These are phyloP conservation scores for Chrysogorgia sp. DNA, from an alignment of 92 coral and sea anemone genomes.

Conservation along the genomic window DNA sequence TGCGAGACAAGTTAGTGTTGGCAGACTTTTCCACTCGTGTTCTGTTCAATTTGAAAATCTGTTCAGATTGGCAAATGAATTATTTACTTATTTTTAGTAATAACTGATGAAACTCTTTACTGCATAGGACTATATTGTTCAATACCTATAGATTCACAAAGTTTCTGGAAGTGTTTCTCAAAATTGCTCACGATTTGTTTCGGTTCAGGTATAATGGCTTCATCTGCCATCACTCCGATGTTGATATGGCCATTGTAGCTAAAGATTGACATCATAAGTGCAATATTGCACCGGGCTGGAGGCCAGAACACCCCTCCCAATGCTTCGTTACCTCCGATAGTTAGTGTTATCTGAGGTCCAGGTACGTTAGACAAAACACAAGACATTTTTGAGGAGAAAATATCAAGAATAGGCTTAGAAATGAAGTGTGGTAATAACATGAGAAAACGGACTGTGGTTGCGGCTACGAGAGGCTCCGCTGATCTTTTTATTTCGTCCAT, in stretches of 20 bases:
- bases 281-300: constrained; percentile 86
- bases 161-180: constrained; percentile 72
- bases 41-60: no score
- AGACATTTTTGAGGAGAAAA: constrained; percentile 78
- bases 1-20: no score
- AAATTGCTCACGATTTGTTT: constrained; percentile 67
- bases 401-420: constrained; percentile 75
- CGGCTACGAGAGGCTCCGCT: constrained; percentile 86
- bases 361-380: constrained; percentile 96
- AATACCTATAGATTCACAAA: constrained; percentile 73
- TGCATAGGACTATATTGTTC: not conserved
- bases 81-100: no score
- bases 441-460: constrained; percentile 71
- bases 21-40: no score
- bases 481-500: constrained; percentile 94
- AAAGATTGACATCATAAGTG: constrained; percentile 86
- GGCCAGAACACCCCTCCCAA: constrained; percentile 87
- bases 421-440: constrained; percentile 83
- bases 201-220: constrained; percentile 76
- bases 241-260: constrained; percentile 88
- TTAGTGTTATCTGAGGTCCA: constrained; percentile 79
- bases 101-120: no score
- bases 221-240: constrained; percentile 78
- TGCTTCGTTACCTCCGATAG: constrained; percentile 78
- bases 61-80: no score